Conservation (phyloP, 2,113 vertebrate genomes). For the Lamprotornis superbus region DNA sequence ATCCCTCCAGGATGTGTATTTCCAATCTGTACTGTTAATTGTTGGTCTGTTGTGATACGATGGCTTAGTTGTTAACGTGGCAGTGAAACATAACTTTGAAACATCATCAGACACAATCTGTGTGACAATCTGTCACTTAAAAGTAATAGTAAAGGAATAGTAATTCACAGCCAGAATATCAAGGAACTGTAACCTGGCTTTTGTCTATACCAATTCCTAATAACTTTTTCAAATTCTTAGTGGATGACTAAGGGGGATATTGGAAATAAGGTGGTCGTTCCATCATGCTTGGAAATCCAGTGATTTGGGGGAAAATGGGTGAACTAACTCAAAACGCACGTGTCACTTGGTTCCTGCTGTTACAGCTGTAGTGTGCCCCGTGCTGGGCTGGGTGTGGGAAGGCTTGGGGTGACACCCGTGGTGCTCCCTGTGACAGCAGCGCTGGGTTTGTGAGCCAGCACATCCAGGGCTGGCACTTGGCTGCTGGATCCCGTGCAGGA, state of each 20-base stretch:
- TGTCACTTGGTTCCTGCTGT: not conserved
- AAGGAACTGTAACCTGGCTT: not conserved
- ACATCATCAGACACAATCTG: not conserved
- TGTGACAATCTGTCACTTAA: not conserved
- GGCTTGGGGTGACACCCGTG: not conserved
- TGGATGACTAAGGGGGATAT: not conserved
- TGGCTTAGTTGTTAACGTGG: accelerated
- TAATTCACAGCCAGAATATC: not conserved
- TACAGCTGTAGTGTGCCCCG: not conserved
- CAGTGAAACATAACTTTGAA: not conserved
- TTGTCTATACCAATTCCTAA: not conserved
- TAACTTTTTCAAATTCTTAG: not conserved
- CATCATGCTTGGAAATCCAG: not conserved
- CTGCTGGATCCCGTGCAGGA: not conserved
- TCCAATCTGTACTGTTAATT: not conserved
- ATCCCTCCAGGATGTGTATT: not conserved
- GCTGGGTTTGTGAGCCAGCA: not conserved
- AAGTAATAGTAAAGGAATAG: not conserved
- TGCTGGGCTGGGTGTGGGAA: not conserved
- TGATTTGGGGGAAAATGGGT: not conserved
- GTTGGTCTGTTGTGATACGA: not conserved
- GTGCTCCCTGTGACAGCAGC: not conserved
- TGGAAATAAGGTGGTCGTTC: not conserved
- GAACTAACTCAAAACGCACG: not conserved
- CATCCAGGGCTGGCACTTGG: accelerated